These are phyloP conservation scores for Gracilinanus agilis DNA, from an alignment of 2,113 vertebrate genomes.

Conservation along the genomic window DNA sequence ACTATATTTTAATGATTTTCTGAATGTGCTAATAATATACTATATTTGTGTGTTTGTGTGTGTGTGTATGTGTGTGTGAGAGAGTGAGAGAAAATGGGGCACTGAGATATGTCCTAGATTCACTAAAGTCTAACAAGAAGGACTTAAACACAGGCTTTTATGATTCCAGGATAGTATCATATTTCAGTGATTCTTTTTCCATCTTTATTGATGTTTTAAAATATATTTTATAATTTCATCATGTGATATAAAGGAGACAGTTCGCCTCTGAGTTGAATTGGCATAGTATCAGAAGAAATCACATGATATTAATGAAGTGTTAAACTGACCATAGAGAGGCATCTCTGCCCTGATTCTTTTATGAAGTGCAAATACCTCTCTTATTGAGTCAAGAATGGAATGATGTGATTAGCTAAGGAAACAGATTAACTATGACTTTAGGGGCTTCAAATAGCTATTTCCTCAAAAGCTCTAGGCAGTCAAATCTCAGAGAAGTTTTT, in stretches of 20 bases:
- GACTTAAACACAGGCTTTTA: background rate
- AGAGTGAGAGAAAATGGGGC: too few relatives aligned
- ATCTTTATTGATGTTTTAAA: background rate
- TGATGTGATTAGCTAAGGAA: background rate
- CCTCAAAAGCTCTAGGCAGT: background rate
- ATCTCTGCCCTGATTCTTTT: background rate
- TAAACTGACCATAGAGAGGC: background rate
- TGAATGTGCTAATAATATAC: background rate
- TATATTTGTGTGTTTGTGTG: background rate
- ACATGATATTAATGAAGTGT: background rate
- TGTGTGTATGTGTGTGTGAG: too few relatives aligned
- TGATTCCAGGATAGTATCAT: background rate
- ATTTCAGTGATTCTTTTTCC: background rate
- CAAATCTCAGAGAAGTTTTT: background rate
- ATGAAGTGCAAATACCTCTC: background rate
- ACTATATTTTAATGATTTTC: background rate
- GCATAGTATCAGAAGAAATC: background rate
- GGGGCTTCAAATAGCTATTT: background rate
- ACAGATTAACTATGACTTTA: background rate
- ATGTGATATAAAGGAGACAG: background rate
- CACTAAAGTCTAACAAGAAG: background rate
- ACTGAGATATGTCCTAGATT: too few relatives aligned
- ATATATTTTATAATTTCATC: background rate
- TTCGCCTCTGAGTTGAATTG: background rate
- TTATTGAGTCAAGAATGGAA: background rate